Evolutionary conservation across 2,113 vertebrate species (phyloP).

Genomic region (Neomonachus schauinslandi): DNA sequence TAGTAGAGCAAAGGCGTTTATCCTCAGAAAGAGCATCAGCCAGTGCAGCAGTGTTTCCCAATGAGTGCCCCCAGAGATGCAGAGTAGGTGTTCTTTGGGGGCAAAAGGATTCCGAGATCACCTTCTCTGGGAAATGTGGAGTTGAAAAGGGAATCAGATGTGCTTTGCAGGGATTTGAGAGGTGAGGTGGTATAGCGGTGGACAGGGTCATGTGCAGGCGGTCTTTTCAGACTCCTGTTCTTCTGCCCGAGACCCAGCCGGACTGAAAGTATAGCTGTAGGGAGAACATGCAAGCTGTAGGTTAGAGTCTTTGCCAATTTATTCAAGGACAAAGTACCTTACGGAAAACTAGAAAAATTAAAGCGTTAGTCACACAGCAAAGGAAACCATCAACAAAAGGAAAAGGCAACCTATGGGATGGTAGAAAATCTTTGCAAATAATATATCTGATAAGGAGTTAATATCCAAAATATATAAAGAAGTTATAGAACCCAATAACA

Average conservation of each 20-base stretch:
- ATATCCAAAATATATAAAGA: not conserved
- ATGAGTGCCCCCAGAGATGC: not conserved
- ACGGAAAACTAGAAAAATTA: not conserved
- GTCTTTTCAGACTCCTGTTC: not conserved
- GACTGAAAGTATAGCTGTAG: not conserved
- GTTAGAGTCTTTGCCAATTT: not conserved
- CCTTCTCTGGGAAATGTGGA: too few relatives aligned
- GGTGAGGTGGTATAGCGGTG: rapidly evolving
- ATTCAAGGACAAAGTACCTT: not conserved
- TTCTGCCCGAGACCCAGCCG: not conserved
- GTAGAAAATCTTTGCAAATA: not conserved
- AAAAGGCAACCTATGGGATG: not conserved
- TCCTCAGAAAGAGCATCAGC: not conserved
- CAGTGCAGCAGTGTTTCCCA: not conserved
- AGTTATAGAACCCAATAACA: not conserved
- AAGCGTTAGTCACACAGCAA: not conserved
- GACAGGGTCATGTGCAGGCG: too few relatives aligned
- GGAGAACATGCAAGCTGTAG: rapidly evolving
- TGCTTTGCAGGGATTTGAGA: not conserved
- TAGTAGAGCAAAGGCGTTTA: not conserved
- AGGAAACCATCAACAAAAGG: not conserved
- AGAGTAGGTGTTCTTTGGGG: not conserved
- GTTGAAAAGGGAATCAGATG: not conserved
- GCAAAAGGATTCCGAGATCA: not conserved
- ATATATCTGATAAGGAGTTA: not conserved